Base-by-base conservation (phyloP, 92 coral and sea anemone species). In the Isaurus tuberculatus region DNA sequence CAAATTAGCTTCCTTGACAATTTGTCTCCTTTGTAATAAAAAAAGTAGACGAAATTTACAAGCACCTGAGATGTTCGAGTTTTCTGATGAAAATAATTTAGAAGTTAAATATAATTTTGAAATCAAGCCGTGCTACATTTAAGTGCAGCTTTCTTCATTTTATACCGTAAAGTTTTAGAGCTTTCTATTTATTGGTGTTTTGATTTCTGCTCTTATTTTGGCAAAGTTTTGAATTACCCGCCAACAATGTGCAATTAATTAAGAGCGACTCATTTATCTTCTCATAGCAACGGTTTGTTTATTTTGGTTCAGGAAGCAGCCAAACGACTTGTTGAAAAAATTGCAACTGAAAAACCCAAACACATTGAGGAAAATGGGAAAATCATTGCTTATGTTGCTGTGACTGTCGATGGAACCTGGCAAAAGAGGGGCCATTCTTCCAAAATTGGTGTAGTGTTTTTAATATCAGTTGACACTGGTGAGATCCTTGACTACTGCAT, bases 361-460 rank as follows among this genome's bases (percentile, higher is more conserved):
- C 26, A 53, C 61, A 17, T 53, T 53, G 27, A 53, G 61, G 61
- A n/a, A 4, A 53, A 53, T 53, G 26, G 61, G 27, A 20, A 53
- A 53, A 53, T 53, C 61, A 53, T 53, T 53, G 61, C 61, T 53
- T 16, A 69, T 44, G 89, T 85, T 33, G 32, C 78, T 1, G 85
- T 85, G 27, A 77, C 84, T 16, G 85, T 85, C 29, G 84, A 85
- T 60, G 84, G 88, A 25, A 85, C 84, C 30, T 75, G 88, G 88
- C 88, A 85, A 65, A 75, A 85, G 67, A 85, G 85, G 75, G 89
- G 66, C 46, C 85, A 77, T 55, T 85, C 81, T 17, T 79, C 74
- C 60, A 86, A 78, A 78, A 79, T 86, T 65, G 89, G 85, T 79
- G 89, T 86, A 27, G 75, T 70, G 49, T 78, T 13, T 85, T 86